These are phyloP conservation scores for Hirtodrosophila histrioides DNA, from an alignment of 2,888 invertebrate genomes.

Conservation along the genomic window DNA sequence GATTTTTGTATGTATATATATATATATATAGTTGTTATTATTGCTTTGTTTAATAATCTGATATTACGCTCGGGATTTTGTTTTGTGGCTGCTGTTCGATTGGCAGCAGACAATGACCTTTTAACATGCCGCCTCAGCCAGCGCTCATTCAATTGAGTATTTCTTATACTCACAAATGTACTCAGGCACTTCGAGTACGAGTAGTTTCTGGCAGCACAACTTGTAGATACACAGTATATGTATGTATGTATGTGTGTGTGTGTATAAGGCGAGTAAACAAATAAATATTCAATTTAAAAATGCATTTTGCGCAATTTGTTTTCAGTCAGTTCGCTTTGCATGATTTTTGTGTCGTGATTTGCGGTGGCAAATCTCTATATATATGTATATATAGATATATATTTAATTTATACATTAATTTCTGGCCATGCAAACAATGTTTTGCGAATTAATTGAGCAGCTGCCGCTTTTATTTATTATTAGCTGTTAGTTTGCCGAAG, in stretches of 20 bases:
- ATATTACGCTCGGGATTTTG: conserved; percentile 51
- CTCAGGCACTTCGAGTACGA: conserved; percentile 27
- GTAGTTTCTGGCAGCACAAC: conserved; percentile 11
- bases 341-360: conserved; percentile 73
- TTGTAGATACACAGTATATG: too few species aligned
- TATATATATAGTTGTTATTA: too few species aligned
- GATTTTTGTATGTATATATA: conserved; percentile 7
- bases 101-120: conserved; percentile 67
- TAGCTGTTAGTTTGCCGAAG: conserved; percentile 46
- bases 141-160: conserved; percentile 55
- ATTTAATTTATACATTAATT: conserved; percentile 66
- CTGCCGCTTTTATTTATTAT: conserved; percentile 64
- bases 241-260: too few species aligned
- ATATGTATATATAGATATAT: conserved; percentile 20
- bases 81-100: conserved; percentile 60
- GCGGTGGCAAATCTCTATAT: conserved; percentile 71
- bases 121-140: conserved; percentile 70
- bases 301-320: conserved; percentile 76
- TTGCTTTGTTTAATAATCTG: conserved; percentile 62
- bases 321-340: conserved; percentile 58
- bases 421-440: conserved; percentile 61
- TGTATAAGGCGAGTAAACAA: not conserved
- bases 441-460: conserved; percentile 69
- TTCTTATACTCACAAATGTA: conserved; percentile 30
- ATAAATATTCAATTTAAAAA: conserved; percentile 64